Conservation (phyloP, 1,140 invertebrate genomes). For the Monochamus saltuarius region DNA sequence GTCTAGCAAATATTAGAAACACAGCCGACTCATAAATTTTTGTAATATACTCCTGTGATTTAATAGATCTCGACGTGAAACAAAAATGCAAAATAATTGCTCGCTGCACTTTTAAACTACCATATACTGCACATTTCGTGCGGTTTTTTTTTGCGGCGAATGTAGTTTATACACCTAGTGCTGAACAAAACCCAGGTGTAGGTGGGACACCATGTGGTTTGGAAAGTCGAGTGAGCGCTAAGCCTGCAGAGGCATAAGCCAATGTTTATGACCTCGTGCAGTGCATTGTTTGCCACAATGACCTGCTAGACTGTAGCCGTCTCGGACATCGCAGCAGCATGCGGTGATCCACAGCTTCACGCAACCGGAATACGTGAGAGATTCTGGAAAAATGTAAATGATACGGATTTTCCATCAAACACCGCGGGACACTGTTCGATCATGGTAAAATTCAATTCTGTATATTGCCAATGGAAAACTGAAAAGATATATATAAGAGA, state of each 20-base stretch:
- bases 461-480: too few relatives aligned
- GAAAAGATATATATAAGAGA: too few relatives aligned
- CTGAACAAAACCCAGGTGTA: constrained; percentile 6
- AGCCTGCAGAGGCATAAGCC: not conserved
- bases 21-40: too few relatives aligned
- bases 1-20: too few relatives aligned
- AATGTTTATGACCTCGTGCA: not conserved
- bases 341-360: constrained; percentile 12
- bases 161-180: constrained; percentile 1
- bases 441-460: too few relatives aligned
- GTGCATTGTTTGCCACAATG: constrained; percentile 1
- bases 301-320: not conserved
- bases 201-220: constrained; percentile 1
- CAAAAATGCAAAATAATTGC: too few relatives aligned
- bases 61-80: too few relatives aligned
- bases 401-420: not conserved
- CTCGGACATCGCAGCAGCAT: constrained; percentile 25
- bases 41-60: too few relatives aligned
- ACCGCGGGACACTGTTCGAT: too few relatives aligned
- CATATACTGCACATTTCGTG: too few relatives aligned
- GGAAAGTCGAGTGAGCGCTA: not conserved
- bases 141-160: not conserved
- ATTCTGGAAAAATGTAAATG: constrained; percentile 38
- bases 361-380: constrained; percentile 27
- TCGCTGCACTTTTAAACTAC: too few relatives aligned